These are phyloP conservation scores for Ia io DNA, from an alignment of 2,113 vertebrate genomes.

Conservation along the genomic window DNA sequence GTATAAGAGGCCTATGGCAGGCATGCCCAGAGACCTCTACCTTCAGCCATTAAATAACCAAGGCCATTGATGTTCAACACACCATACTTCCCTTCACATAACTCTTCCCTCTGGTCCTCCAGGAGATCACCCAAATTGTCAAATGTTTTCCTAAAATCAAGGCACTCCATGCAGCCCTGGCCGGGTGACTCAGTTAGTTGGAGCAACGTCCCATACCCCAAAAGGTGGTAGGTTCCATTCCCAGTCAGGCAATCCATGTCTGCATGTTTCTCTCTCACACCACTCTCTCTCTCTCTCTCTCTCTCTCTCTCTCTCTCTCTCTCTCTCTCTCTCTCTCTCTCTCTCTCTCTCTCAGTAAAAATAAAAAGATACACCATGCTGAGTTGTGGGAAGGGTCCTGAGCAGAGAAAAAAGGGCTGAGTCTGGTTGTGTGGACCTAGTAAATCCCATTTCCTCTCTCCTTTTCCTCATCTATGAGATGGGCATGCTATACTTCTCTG, in stretches of 20 bases:
- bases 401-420: neutral
- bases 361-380: too few species aligned
- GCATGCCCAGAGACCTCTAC: neutral
- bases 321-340: too few species aligned
- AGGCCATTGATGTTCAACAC: neutral
- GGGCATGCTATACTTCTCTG: neutral
- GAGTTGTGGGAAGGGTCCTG: neutral
- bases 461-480: neutral
- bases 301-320: too few species aligned
- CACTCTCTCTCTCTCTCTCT: too few species aligned
- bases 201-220: too few species aligned
- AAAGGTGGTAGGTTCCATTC: too few species aligned
- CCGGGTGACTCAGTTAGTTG: too few species aligned
- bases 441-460: neutral
- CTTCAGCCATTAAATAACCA: neutral
- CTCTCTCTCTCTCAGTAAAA: too few species aligned
- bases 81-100: too few species aligned
- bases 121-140: neutral
- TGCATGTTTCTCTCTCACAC: too few species aligned
- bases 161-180: neutral
- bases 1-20: neutral
- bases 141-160: neutral
- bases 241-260: too few species aligned
- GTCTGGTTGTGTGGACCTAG: neutral
- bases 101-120: neutral